These are phyloP conservation scores for Camponotus fellah DNA, from an alignment of 2,888 invertebrate genomes.

Conservation along the genomic window DNA sequence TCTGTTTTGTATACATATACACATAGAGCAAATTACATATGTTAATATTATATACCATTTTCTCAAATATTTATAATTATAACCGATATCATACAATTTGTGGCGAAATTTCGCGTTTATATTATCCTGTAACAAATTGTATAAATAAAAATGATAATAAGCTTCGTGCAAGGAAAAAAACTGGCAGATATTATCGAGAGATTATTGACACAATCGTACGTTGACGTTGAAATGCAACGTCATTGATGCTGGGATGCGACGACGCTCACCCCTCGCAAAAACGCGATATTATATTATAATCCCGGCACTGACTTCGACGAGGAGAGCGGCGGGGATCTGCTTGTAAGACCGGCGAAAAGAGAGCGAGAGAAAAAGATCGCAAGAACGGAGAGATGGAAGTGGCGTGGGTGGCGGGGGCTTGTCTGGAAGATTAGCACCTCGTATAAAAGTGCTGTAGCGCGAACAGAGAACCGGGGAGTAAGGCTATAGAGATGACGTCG, in stretches of 20 bases:
- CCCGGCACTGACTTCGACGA: constrained; percentile 77
- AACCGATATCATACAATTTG: not conserved
- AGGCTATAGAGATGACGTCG: constrained; percentile 57
- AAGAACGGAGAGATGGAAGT: constrained; percentile 1
- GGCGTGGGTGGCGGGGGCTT: constrained; percentile 75
- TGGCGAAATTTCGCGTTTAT: not conserved
- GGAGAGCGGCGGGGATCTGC: constrained; percentile 54
- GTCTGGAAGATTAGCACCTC: constrained; percentile 86
- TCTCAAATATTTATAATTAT: not conserved
- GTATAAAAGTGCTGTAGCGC: constrained; percentile 84
- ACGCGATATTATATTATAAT: constrained; percentile 84
- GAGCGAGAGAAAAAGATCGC: constrained; percentile 54
- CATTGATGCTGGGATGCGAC: constrained; percentile 28
- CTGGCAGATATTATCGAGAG: constrained; percentile 61
- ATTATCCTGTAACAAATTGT: not conserved
- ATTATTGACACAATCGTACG: constrained; percentile 54
- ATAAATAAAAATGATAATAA: constrained; percentile 40
- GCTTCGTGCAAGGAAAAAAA: not conserved
- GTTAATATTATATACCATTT: not conserved
- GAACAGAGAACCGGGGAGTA: constrained; percentile 74
- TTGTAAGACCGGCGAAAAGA: constrained; percentile 51
- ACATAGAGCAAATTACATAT: not conserved
- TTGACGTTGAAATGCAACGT: constrained; percentile 36
- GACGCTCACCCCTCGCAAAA: constrained; percentile 62
- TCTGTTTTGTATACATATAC: not conserved